Evolutionary conservation across 2,113 vertebrate genomes (phyloP).

Genomic region (Telmatochromis bifrenatus): DNA sequence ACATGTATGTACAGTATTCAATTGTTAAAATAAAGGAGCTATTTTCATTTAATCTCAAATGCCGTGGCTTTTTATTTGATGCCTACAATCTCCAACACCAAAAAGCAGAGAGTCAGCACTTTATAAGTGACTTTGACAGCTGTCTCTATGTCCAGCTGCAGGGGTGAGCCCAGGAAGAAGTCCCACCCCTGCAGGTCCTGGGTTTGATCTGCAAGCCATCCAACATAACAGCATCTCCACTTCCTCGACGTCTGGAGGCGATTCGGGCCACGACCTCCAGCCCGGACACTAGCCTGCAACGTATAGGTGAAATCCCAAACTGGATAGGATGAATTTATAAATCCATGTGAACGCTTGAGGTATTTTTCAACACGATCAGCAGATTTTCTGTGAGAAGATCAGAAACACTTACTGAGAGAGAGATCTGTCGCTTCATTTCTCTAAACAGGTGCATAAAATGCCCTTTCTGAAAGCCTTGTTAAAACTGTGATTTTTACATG

Average conservation of each 20-base stretch:
- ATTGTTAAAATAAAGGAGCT: constrained; percentile 57
- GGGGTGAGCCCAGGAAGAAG: constrained; percentile 86
- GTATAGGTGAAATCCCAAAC: background rate
- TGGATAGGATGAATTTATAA: background rate
- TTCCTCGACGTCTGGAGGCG: constrained; percentile 79
- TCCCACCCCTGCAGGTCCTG: constrained; percentile 75
- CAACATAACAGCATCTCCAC: constrained; percentile 96
- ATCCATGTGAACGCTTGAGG: background rate
- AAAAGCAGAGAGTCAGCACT: background rate
- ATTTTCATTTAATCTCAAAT: constrained; percentile 52
- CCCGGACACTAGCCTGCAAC: constrained; percentile 65
- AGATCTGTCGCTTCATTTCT: background rate
- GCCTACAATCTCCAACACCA: background rate
- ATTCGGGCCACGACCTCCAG: constrained; percentile 75
- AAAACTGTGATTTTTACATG: constrained; percentile 19
- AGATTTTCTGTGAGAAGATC: background rate
- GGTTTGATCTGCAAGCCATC: constrained; percentile 83
- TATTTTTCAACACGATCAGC: background rate
- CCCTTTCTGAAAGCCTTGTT: constrained; percentile 3
- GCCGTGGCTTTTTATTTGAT: constrained; percentile 23
- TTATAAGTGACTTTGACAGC: constrained; percentile 45
- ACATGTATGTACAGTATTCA: constrained; percentile 57
- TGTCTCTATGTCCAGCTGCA: constrained; percentile 77
- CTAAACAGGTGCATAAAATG: background rate
- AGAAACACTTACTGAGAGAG: background rate